These are phyloP conservation scores for Drusus annulatus DNA, from an alignment of 1,140 invertebrate species.

Conservation along the genomic window DNA sequence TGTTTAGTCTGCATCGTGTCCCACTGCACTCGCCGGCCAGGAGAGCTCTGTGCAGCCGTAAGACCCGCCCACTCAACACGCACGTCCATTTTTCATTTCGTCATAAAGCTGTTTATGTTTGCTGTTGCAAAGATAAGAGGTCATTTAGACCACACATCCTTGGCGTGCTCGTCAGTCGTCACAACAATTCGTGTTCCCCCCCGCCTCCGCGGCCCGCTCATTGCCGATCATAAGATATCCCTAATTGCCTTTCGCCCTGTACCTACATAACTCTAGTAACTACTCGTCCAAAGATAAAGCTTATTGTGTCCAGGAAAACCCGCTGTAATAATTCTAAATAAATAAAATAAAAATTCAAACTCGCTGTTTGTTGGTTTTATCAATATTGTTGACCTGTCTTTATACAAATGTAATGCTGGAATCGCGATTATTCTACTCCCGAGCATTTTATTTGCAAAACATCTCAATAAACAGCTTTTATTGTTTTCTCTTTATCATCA, in stretches of 20 bases:
- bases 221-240: not conserved
- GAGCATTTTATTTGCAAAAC: constrained; percentile 20
- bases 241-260: not conserved
- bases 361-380: constrained; percentile 2
- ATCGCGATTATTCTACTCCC: not conserved
- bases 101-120: constrained; percentile 26
- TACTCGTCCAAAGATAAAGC: too few species aligned
- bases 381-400: constrained; percentile 24
- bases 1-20: not conserved
- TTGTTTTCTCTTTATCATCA: constrained; percentile 16
- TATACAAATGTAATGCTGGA: constrained; percentile 7
- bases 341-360: too few species aligned
- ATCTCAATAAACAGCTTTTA: constrained; percentile 23
- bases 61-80: constrained; percentile 25
- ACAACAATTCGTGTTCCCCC: not conserved
- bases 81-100: constrained; percentile 18
- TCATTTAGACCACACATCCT: constrained; percentile 32
- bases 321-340: not conserved
- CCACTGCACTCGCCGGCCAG: not conserved
- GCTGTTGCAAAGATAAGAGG: constrained; percentile 16
- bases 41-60: too few species aligned
- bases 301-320: too few species aligned
- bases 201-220: too few species aligned
- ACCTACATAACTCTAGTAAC: too few species aligned
- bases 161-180: constrained; percentile 25